Percentiles rank a stretch among this genome's conserved stretches.
Conservation (phyloP, 1,140 invertebrate species). For the Hyphantria cunea region DNA sequence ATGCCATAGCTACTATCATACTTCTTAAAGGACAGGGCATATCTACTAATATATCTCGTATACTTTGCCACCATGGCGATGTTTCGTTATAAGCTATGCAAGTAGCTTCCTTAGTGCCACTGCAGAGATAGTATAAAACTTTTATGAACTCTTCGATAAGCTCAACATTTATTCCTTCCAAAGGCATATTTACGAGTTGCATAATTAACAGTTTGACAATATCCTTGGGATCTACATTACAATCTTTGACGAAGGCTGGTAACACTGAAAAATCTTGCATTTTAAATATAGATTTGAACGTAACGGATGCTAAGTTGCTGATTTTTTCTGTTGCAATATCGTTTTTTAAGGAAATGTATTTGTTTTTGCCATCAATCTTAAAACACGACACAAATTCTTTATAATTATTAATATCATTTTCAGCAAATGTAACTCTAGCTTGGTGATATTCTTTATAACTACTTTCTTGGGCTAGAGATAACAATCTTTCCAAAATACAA, state of each 20-base stretch:
- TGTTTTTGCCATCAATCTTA: slow-evolving; percentile 72
- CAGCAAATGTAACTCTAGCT: slow-evolving; percentile 64
- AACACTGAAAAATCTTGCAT: slow-evolving; percentile 78
- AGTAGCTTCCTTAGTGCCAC: slow-evolving; percentile 65
- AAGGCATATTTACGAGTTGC: slow-evolving; percentile 84
- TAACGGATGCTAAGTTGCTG: slow-evolving; percentile 81
- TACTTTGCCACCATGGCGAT: slow-evolving; percentile 89
- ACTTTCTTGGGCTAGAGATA: slow-evolving; percentile 68
- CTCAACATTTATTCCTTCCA: slow-evolving; percentile 76
- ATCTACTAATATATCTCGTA: slow-evolving; percentile 86
- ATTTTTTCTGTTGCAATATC: slow-evolving; percentile 65
- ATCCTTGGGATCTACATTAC: slow-evolving; percentile 82
- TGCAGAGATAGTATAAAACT: slow-evolving; percentile 72
- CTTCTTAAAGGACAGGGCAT: slow-evolving; percentile 87
- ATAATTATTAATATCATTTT: slow-evolving; percentile 48
- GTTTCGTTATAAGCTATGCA: slow-evolving; percentile 84
- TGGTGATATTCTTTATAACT: slow-evolving; percentile 66
- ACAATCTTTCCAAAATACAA: slow-evolving; percentile 68
- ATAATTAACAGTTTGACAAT: slow-evolving; percentile 85
- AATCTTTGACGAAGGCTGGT: slow-evolving; percentile 78
- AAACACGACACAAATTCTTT: slow-evolving; percentile 80
- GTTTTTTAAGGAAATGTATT: slow-evolving; percentile 63
- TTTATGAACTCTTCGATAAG: slow-evolving; percentile 80
- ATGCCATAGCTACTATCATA: slow-evolving; percentile 88
- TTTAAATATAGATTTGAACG: slow-evolving; percentile 84